Conservation (phyloP, 2,888 invertebrate genomes). For the Cordilura impudica region DNA sequence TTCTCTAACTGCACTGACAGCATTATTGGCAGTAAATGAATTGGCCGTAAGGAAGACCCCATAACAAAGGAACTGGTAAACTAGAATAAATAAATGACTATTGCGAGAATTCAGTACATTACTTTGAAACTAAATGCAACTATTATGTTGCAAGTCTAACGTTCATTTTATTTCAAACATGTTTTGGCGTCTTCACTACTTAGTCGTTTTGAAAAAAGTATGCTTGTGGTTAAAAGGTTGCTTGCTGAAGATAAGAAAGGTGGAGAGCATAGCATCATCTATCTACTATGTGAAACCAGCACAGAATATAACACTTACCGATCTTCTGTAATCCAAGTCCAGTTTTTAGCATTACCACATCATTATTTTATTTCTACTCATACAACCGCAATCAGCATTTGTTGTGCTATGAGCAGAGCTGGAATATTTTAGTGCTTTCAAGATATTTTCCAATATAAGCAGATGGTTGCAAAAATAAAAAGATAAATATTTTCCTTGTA, state of each 20-base stretch:
- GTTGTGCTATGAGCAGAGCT: no score
- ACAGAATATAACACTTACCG: conserved; percentile 8
- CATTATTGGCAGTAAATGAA: conserved; percentile 22
- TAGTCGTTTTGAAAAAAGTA: neutral
- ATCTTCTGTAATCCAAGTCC: conserved; percentile 24
- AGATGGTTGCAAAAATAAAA: no score
- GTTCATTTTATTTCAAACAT: conserved; percentile 10
- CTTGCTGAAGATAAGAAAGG: conserved; percentile 1
- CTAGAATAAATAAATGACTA: conserved; percentile 4
- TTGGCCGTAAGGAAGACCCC: neutral
- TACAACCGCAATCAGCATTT: no score
- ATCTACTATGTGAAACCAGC: conserved; percentile 31
- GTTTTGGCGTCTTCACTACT: conserved; percentile 8
- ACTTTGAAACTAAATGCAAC: conserved; percentile 33
- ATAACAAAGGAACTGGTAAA: neutral
- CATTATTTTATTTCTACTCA: conserved; percentile 48
- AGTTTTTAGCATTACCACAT: conserved; percentile 35
- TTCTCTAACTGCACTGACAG: neutral
- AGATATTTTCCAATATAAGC: no score
- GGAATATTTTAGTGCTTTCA: no score
- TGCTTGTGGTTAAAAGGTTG: conserved; percentile 18
- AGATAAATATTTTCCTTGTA: no score
- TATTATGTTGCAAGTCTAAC: conserved; percentile 22
- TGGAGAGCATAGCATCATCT: conserved; percentile 33
- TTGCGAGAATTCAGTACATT: conserved; percentile 21